phyloP scores from a whole-genome alignment of 1,140 invertebrate genomes.

The Drosophila ogumai region DNA sequence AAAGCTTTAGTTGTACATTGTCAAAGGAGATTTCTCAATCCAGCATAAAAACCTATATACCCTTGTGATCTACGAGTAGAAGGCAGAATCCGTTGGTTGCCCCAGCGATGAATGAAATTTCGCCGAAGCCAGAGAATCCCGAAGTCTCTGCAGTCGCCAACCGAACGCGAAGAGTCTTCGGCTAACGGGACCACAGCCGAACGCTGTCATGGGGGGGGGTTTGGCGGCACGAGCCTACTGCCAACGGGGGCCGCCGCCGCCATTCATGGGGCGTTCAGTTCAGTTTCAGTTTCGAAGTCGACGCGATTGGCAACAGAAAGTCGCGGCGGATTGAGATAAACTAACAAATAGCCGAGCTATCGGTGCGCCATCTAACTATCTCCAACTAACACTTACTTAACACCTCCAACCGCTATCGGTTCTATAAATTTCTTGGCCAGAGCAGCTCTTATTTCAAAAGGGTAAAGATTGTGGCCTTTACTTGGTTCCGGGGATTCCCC shows the following conservation, averaged over 20 bases:
- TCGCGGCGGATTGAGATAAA: slow-evolving; percentile 47
- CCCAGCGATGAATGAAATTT: slow-evolving; percentile 68
- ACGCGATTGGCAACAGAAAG: slow-evolving; percentile 64
- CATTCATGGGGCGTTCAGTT: slow-evolving; percentile 55
- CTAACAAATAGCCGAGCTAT: slow-evolving; percentile 51
- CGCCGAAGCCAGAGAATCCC: slow-evolving; percentile 25
- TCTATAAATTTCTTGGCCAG: slow-evolving; percentile 34
- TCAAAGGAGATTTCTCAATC: neutral
- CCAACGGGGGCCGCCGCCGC: slow-evolving; percentile 49
- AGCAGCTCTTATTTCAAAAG: slow-evolving; percentile 22
- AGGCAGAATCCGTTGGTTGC: slow-evolving; percentile 34
- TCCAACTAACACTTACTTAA: slow-evolving; percentile 22
- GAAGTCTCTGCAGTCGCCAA: slow-evolving; percentile 30
- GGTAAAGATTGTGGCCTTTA: slow-evolving; percentile 3
- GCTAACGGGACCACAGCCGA: slow-evolving; percentile 27
- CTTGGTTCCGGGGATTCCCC: slow-evolving; percentile 13
- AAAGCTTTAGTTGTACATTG: no score
- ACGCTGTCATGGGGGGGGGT: slow-evolving; percentile 4
- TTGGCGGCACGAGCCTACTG: slow-evolving; percentile 58
- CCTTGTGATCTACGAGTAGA: slow-evolving; percentile 25
- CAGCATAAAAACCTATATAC: neutral
- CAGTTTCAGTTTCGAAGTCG: slow-evolving; percentile 70
- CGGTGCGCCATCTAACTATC: slow-evolving; percentile 54
- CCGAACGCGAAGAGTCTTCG: slow-evolving; percentile 14
- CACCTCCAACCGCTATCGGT: slow-evolving; percentile 29